A percentile compares a stretch with the other conserved stretches of the same genome.
Evolutionary conservation across 64 coral and sea anemone species (phyloP).

Genomic region (Porites australiensis): DNA sequence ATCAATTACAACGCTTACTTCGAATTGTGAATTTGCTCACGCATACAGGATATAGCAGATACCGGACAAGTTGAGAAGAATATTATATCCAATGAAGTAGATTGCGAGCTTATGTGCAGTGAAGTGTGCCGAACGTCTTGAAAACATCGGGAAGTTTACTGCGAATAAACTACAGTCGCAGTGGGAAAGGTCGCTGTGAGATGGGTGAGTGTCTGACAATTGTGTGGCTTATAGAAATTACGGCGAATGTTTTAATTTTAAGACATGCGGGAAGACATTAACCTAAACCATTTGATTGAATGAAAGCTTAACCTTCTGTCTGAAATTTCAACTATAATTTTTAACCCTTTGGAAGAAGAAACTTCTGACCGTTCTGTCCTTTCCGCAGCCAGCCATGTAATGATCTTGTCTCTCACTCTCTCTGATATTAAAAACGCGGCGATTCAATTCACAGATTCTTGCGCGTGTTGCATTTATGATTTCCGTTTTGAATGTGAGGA

Average conservation of each 20-base stretch:
- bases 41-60: not conserved
- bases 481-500: not conserved
- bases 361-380: not conserved
- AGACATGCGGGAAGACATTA: not conserved
- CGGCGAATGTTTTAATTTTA: not conserved
- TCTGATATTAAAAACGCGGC: not conserved
- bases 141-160: not conserved
- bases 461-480: not conserved
- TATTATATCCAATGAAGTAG: conserved; percentile 1
- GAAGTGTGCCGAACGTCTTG: not conserved
- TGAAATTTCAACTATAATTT: not conserved
- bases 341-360: not conserved
- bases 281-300: not conserved
- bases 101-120: not conserved
- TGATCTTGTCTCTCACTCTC: not conserved
- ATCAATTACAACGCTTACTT: not conserved
- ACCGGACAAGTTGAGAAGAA: not conserved
- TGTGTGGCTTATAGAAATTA: not conserved
- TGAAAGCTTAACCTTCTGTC: not conserved
- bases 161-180: not conserved
- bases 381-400: not conserved
- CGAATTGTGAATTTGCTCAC: not conserved
- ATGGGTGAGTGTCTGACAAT: conserved; percentile 12
- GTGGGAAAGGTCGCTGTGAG: not conserved
- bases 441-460: not conserved